phyloP scores from a whole-genome alignment of 2,888 invertebrate genomes.

The Lasioglossum vierecki region DNA sequence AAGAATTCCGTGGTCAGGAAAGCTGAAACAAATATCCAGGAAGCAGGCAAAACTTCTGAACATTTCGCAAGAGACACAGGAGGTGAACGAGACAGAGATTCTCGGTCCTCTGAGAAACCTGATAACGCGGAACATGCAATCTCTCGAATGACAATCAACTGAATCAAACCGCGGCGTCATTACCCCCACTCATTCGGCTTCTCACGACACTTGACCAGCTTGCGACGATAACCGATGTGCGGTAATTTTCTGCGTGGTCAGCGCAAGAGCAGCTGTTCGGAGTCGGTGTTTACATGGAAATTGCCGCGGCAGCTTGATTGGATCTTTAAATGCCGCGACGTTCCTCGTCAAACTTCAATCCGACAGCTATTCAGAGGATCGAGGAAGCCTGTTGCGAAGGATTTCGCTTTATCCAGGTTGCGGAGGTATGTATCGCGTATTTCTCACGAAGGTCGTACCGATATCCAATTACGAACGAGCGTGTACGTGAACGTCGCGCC shows the following conservation, averaged over 20 bases:
- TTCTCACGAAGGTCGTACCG: constrained; percentile 50
- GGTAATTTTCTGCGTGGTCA: constrained; percentile 24
- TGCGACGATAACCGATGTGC: neutral
- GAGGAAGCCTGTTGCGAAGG: constrained; percentile 1
- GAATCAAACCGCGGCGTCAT: constrained; percentile 8
- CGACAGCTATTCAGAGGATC: neutral
- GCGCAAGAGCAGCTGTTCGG: constrained; percentile 44
- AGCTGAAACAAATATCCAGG: neutral
- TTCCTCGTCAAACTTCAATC: neutral
- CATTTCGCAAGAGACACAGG: neutral
- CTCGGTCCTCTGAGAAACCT: neutral
- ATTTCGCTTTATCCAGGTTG: constrained; percentile 7
- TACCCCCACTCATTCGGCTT: neutral
- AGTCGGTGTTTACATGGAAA: neutral
- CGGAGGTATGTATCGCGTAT: constrained; percentile 17
- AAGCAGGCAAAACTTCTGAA: neutral
- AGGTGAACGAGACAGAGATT: neutral
- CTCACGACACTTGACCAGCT: constrained; percentile 16
- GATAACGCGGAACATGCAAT: constrained; percentile 8
- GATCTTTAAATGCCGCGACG: constrained; percentile 1
- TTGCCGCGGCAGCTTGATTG: constrained; percentile 24
- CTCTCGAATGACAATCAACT: constrained; percentile 9
- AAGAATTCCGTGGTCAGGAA: neutral
- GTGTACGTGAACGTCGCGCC: constrained; percentile 12
- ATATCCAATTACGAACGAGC: constrained; percentile 49